phyloP scores from a whole-genome alignment of 2,113 vertebrate species.

The Sialia sialis region DNA sequence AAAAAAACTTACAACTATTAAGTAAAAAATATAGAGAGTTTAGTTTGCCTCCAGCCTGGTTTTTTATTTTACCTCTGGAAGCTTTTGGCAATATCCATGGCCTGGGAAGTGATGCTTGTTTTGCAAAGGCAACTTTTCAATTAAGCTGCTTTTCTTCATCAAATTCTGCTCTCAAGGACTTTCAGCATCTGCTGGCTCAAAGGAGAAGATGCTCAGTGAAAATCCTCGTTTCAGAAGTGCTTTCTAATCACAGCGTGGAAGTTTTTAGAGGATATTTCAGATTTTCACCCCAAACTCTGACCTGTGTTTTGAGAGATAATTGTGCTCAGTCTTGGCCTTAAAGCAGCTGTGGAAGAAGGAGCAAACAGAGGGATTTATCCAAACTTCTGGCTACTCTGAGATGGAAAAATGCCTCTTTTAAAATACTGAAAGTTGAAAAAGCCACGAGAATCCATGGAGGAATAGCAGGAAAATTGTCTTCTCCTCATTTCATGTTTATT shows the following conservation, averaged over 20 bases:
- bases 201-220: neutral
- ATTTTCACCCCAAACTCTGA: neutral
- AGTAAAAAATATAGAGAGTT: neutral
- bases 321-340: neutral
- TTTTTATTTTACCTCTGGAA: slow-evolving; percentile 14
- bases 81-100: neutral
- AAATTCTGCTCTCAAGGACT: neutral
- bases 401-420: neutral
- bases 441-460: neutral
- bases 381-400: neutral
- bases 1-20: neutral
- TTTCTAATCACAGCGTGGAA: neutral
- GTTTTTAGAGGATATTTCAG: neutral
- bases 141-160: neutral
- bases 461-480: neutral
- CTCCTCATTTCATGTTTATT: neutral
- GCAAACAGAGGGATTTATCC: neutral
- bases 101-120: neutral
- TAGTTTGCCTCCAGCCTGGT: neutral
- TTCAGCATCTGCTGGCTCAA: neutral
- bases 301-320: neutral
- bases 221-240: neutral
- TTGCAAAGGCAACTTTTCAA: slow-evolving; percentile 7
- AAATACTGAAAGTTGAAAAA: neutral
- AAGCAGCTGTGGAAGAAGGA: neutral